Evolutionary conservation across 2,797 vertebrate species (phyloP).

Genomic region (Semotilus atromaculatus): DNA sequence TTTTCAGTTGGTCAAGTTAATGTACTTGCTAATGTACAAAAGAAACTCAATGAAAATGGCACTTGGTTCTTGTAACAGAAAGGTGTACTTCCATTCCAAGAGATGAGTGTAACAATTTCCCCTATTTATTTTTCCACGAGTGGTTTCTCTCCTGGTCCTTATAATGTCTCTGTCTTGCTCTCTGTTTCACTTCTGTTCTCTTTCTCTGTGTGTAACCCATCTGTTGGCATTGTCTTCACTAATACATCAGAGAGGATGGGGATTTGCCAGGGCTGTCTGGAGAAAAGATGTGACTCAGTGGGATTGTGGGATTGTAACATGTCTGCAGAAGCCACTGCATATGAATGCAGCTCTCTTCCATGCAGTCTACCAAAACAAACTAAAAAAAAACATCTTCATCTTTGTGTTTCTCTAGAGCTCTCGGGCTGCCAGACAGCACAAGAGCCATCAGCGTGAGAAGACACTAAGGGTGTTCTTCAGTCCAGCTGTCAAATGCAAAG

Average conservation of each 20-base stretch:
- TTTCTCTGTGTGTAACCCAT: constrained; percentile 38
- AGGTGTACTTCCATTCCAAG: neutral
- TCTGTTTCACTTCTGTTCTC: neutral
- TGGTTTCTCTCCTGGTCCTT: neutral
- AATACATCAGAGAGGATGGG: constrained; percentile 39
- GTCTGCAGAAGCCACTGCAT: constrained; percentile 40
- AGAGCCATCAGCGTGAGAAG: constrained; percentile 42
- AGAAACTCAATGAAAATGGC: neutral
- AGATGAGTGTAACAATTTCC: neutral
- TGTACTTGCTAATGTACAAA: neutral
- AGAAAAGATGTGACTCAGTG: constrained; percentile 44
- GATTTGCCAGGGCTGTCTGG: constrained; percentile 45
- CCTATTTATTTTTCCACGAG: neutral
- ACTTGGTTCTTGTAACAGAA: neutral
- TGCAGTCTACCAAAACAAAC: constrained; percentile 33
- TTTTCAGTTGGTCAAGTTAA: neutral
- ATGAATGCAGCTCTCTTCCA: constrained; percentile 32
- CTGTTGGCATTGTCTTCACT: constrained; percentile 48
- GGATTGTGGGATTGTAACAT: constrained; percentile 47
- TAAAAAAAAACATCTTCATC: constrained; percentile 37
- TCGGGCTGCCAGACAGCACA: constrained; percentile 38
- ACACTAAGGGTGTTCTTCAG: constrained; percentile 40
- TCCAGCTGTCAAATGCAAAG: constrained; percentile 44
- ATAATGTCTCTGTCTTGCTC: constrained; percentile 13
- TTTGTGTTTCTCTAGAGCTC: constrained; percentile 38